phyloP scores from a whole-genome alignment of 92 coral and sea anemone genomes.

The Montipora capitata region DNA sequence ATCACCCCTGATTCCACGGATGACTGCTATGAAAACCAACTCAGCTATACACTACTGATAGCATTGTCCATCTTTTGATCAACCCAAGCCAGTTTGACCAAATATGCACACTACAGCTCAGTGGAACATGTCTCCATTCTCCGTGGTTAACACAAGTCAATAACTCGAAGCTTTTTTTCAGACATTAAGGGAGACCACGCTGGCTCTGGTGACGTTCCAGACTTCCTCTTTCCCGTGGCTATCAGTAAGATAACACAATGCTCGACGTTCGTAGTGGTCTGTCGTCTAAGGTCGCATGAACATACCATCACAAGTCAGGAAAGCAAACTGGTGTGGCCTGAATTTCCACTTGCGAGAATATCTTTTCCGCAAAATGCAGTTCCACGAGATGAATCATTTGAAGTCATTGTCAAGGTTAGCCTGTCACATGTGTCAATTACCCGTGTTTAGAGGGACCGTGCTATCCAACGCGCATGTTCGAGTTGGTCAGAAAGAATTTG shows the following conservation, averaged over 20 bases:
- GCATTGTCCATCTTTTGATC: too few species aligned
- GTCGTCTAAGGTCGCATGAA: slow-evolving; percentile 33
- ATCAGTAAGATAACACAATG: slow-evolving; percentile 32
- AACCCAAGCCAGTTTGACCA: too few species aligned
- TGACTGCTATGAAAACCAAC: too few species aligned
- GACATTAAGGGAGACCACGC: slow-evolving; percentile 20
- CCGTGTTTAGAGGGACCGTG: too few species aligned
- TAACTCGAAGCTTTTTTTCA: neutral
- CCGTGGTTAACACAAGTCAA: neutral
- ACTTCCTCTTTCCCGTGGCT: slow-evolving; percentile 44
- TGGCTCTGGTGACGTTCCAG: slow-evolving; percentile 10
- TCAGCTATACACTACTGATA: too few species aligned
- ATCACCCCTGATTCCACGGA: too few species aligned
- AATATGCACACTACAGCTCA: too few species aligned
- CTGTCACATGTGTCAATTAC: neutral
- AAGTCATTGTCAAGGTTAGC: slow-evolving; percentile 16
- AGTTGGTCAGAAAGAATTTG: too few species aligned
- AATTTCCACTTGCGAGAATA: slow-evolving; percentile 1
- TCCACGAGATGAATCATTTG: neutral
- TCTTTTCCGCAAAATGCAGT: slow-evolving; percentile 24
- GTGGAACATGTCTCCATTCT: neutral
- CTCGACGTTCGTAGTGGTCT: slow-evolving; percentile 39
- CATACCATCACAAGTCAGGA: neutral
- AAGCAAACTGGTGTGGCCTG: slow-evolving; percentile 1
- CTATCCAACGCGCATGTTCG: too few species aligned